Evolutionary conservation across 35 echinoderm and acorn worm species (phyloP).

Genomic region (Strongylocentrotus purpuratus): DNA sequence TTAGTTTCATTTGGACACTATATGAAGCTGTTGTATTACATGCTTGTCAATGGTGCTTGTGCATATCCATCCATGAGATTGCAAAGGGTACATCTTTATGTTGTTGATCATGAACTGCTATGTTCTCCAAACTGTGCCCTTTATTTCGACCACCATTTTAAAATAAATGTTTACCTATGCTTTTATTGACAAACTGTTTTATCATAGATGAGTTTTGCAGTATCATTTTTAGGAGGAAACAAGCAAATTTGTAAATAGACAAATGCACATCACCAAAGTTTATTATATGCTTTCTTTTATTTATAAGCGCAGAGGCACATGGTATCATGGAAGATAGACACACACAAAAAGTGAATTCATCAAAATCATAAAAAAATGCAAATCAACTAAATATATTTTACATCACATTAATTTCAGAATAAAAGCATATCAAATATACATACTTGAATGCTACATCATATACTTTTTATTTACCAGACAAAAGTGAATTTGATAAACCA

Average conservation of each 20-base stretch:
- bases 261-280: neutral
- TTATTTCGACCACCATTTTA: too few species aligned
- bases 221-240: too few species aligned
- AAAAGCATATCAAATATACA: neutral
- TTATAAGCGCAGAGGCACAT: neutral
- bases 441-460: neutral
- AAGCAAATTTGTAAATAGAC: neutral
- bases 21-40: too few species aligned
- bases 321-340: neutral
- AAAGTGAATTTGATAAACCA: neutral
- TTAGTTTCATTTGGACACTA: too few species aligned
- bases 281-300: conserved; percentile 6
- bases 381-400: neutral
- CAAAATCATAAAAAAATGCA: neutral
- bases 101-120: neutral
- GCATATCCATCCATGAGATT: neutral
- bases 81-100: neutral
- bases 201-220: too few species aligned
- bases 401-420: neutral
- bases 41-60: neutral
- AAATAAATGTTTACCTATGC: too few species aligned
- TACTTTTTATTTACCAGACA: neutral
- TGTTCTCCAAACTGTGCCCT: too few species aligned
- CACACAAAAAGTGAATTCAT: neutral
- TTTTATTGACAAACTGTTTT: too few species aligned